Evolutionary conservation across 2,888 invertebrate species (phyloP), one percentile per base, ranked within the genome.

Genomic region (Pristionchus japonicus): DNA sequence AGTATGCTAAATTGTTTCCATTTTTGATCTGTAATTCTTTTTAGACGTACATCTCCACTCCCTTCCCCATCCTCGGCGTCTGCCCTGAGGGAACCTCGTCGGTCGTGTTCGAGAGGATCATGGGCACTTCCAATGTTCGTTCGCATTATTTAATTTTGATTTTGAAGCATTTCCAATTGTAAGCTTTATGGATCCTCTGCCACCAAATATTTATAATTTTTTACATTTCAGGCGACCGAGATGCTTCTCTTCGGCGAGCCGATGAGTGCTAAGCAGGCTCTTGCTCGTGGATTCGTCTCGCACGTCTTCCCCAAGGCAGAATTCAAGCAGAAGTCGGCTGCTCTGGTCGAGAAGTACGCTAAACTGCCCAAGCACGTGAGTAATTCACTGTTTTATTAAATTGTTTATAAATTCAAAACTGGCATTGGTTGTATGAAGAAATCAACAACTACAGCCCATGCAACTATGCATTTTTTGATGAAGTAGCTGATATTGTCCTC

Each of bases 11-110:
- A n/a, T n/a, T 95, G 97, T 97, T 57, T 23, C n/a, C n/a, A 57
- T 57, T 57, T 57, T 57, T 57, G 4, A 57, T 31, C 31, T 34
- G 6, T 31, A n/a, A 23, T 17, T 7, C 4, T 43, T 7, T 34
- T 86, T n/a, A 87, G 87, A 43, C 87, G 3, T 77, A 80, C 87
- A 37, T 87, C 40, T n/a, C n/a, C 40, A 87, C 87, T 37, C 87
- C 87, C 7, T 87, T 87, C 64, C 80, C 77, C 27, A 40, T 31
- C 0, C 47, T 87, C 23, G 87, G 87, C 4, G 80, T 77, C 1
- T 52, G 52, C 43, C 87, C 87, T n/a, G 87, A 87, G 61, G 87
- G 77, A 37, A 43, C 57, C 3, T 80, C 77, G n/a, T 80, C 77
- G 0, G 80, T 40, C 27, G 43, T 31, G 11, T 87, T 87, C 80